Percentiles rank a stretch among this genome's conserved stretches.
Evolutionary conservation across 2,797 vertebrate genomes (phyloP).

Genomic region (Sebastes miniatus): DNA sequence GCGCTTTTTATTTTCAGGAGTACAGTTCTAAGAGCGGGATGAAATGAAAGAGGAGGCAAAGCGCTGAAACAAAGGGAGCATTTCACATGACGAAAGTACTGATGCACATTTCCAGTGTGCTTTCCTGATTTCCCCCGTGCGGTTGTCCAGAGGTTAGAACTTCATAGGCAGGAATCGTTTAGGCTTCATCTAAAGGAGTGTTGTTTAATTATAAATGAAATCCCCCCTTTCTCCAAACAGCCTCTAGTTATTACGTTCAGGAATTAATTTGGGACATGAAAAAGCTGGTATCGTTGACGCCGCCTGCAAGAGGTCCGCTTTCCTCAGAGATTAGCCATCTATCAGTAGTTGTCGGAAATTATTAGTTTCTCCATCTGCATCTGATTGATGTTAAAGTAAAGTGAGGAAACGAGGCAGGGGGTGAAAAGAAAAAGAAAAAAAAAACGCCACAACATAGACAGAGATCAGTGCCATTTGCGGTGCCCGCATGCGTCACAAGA

Average conservation of each 20-base stretch:
- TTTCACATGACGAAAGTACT: slow-evolving; percentile 5
- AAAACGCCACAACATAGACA: slow-evolving; percentile 15
- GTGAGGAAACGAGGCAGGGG: slow-evolving; percentile 27
- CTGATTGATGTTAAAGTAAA: slow-evolving; percentile 61
- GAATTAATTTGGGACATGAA: slow-evolving; percentile 74
- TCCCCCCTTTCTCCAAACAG: slow-evolving; percentile 49
- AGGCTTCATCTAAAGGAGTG: slow-evolving; percentile 50
- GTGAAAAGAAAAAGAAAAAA: background rate
- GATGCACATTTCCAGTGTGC: background rate
- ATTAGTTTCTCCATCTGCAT: slow-evolving; percentile 68
- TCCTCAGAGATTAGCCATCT: slow-evolving; percentile 72
- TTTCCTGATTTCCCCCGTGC: background rate
- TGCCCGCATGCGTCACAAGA: slow-evolving; percentile 45
- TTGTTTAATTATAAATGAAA: slow-evolving; percentile 74
- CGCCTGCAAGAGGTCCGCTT: slow-evolving; percentile 52
- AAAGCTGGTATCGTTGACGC: slow-evolving; percentile 61
- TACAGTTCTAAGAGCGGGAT: slow-evolving; percentile 22
- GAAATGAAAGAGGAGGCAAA: slow-evolving; percentile 1
- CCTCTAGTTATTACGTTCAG: slow-evolving; percentile 65
- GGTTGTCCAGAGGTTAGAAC: slow-evolving; percentile 52
- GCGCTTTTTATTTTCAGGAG: slow-evolving; percentile 37
- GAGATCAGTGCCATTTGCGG: slow-evolving; percentile 47
- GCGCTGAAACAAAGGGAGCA: background rate
- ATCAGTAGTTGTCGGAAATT: slow-evolving; percentile 64
- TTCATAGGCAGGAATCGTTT: slow-evolving; percentile 48